These are phyloP conservation scores for Phrynosoma blainvillii DNA, from an alignment of 2,113 vertebrate genomes.

Conservation along the genomic window DNA sequence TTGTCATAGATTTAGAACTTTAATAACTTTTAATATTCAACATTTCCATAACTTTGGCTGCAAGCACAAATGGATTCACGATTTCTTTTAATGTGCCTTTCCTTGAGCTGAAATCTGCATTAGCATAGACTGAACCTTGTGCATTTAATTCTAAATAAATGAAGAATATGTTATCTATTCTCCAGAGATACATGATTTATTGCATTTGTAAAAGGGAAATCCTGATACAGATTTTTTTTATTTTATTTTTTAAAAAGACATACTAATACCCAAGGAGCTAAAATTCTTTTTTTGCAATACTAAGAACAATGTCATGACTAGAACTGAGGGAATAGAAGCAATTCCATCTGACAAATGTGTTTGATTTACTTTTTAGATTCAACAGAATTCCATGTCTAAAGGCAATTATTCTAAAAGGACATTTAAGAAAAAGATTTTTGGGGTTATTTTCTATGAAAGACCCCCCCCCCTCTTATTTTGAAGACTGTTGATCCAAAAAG, in stretches of 20 bases:
- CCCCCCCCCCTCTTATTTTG: background rate
- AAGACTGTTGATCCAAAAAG: background rate
- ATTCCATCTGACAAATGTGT: background rate
- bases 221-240: conserved; percentile 5
- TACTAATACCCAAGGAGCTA: background rate
- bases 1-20: conserved; percentile 12
- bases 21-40: conserved; percentile 34
- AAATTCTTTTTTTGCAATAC: background rate
- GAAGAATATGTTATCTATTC: conserved; percentile 16
- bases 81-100: conserved; percentile 16
- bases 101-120: conserved; percentile 7
- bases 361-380: conserved; percentile 12
- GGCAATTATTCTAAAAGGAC: conserved; percentile 17
- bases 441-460: background rate
- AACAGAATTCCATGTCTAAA: background rate
- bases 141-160: conserved; percentile 29
- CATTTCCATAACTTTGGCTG: conserved; percentile 10
- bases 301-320: background rate
- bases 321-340: background rate
- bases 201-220: conserved; percentile 11
- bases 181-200: conserved; percentile 13
- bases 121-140: conserved; percentile 21
- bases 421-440: background rate
- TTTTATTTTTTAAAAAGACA: background rate
- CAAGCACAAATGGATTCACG: conserved; percentile 15